Evolutionary conservation across 2,888 invertebrate genomes (phyloP), one percentile per base, ranked within the genome.

Genomic region (Heliconius hortense): DNA sequence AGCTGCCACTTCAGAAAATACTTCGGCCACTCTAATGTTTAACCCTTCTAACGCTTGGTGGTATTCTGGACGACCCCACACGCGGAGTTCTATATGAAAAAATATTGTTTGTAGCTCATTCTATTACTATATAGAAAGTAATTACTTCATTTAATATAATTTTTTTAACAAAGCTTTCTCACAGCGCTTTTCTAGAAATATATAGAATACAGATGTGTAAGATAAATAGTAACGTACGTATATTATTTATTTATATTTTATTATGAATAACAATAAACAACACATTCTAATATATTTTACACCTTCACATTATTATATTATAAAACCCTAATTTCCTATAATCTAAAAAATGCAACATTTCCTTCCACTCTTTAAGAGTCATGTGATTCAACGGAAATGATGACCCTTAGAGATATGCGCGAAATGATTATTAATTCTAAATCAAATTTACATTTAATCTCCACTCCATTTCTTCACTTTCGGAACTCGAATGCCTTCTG

Each of bases 51-150:
- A 81, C 0, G 95, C 95, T 66, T 92, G 90, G 28, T 96, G 85
- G 81, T 95, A 96, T 76, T 96, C 96, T 13, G 94, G 92, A 4
- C 96, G 93, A 0, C 95, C 95, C 95, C 96, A 96, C 0, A 96
- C 93, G 21, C 94, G 94, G 3, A 96, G 89, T 76, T 94, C 94
- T 87, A 24, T 4, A 4, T 35, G 31, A 18, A n/a, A 89, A 43
- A 78, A 81, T 35, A 67, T 59, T 15, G 3, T 59, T 59, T 15
- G 3, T 59, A 59, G 11, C 24, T 24, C 24, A 26, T 13, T 60
- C 26, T 60, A n/a, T 5, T 56, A 8, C 1, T 1, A 73, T 64
- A 28, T 21, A 60, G 15, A 15, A 59, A 59, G 0, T 3, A 59
- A 24, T 59, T 59, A n/a, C 24, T n/a, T 21, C 2, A 56, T n/a